phyloP scores from a whole-genome alignment of 2,113 vertebrate genomes.

The Dendrocopos noguchii region DNA sequence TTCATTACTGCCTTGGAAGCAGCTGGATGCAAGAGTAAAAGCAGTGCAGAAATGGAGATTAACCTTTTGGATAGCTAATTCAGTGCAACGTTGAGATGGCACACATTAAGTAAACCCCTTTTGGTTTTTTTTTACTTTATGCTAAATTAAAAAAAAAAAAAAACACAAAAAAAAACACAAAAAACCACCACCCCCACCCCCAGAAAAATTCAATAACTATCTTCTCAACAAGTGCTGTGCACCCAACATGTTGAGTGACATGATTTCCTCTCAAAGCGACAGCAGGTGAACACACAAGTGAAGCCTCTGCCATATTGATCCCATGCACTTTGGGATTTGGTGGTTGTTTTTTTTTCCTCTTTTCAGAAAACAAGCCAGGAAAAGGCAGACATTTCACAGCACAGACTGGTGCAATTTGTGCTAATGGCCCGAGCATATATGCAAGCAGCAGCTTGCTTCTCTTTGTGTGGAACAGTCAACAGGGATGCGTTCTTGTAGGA shows the following conservation, averaged over 20 bases:
- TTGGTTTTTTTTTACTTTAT: conserved; percentile 27
- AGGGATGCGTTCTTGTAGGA: background rate
- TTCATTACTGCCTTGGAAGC: conserved; percentile 15
- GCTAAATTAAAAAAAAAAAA: background rate
- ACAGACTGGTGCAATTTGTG: conserved; percentile 11
- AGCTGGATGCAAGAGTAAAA: conserved; percentile 25
- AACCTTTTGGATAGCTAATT: conserved; percentile 28
- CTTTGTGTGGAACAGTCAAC: background rate
- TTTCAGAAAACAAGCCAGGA: conserved; percentile 27
- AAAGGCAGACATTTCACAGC: conserved; percentile 42
- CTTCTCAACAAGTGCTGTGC: background rate
- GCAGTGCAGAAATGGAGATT: background rate
- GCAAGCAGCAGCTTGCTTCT: background rate
- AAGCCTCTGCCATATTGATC: conserved; percentile 21
- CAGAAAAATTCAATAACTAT: background rate
- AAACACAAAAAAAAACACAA: too few species aligned
- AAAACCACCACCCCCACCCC: too few species aligned
- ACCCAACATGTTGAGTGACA: background rate
- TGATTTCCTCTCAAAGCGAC: background rate
- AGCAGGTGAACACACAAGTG: background rate
- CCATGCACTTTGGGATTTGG: background rate
- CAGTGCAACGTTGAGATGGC: conserved; percentile 19
- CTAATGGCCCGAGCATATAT: background rate
- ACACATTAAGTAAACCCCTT: conserved; percentile 27
- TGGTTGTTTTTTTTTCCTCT: background rate